A percentile compares a stretch with the other conserved stretches of the same genome.
Evolutionary conservation across 2,888 invertebrate genomes (phyloP).

Genomic region (Corythucha ciliata): DNA sequence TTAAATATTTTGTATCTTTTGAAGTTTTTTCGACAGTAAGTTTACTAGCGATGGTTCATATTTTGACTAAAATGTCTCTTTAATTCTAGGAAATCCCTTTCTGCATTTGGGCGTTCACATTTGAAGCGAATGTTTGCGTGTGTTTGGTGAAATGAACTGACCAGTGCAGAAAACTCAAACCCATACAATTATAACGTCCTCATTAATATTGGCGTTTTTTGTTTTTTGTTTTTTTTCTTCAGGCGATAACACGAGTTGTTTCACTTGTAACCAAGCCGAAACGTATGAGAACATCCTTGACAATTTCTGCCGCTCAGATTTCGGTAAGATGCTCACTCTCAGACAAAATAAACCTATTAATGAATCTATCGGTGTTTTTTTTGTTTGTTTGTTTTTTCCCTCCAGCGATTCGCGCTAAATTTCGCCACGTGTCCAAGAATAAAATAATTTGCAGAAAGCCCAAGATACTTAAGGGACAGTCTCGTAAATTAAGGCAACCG

Average conservation of each 20-base stretch:
- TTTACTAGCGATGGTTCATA: no score
- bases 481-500: conserved; percentile 38
- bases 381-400: background rate
- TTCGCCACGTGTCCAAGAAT: conserved; percentile 38
- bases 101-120: no score
- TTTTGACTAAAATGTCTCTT: no score
- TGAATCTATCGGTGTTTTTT: background rate
- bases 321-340: conserved; percentile 28
- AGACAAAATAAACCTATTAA: background rate
- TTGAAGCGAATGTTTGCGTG: no score
- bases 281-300: conserved; percentile 54
- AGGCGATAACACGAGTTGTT: conserved; percentile 40
- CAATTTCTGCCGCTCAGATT: conserved; percentile 31
- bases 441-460: conserved; percentile 41
- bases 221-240: no score
- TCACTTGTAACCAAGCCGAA: conserved; percentile 48
- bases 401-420: conserved; percentile 41
- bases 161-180: no score
- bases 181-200: no score
- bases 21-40: no score
- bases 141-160: no score
- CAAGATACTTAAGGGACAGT: conserved; percentile 39
- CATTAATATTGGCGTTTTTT: no score
- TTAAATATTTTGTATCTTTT: no score
- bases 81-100: no score